phyloP scores from a whole-genome alignment of 2,888 invertebrate species.

The Cynaeus angustus region DNA sequence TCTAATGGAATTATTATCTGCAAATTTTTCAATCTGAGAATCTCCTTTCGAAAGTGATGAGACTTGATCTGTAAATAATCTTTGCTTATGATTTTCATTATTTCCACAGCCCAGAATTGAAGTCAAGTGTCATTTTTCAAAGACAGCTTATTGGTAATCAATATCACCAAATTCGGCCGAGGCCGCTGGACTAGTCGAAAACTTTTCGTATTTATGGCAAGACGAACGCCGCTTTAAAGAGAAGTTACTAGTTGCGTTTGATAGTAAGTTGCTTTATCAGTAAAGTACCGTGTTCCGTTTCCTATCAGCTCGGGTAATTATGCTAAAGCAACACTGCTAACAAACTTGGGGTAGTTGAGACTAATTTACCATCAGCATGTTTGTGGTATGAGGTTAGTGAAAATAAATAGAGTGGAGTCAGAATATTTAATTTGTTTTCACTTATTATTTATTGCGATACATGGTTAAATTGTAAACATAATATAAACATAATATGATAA shows the following conservation, averaged over 20 bases:
- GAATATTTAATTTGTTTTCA: no score
- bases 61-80: no score
- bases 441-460: no score
- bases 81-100: no score
- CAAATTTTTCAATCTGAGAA: no score
- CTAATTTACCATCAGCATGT: not conserved
- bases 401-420: no score
- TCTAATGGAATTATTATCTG: no score
- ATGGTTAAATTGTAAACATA: no score
- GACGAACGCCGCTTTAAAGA: slow-evolving; percentile 28
- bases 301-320: slow-evolving; percentile 36
- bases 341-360: not conserved
- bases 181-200: slow-evolving; percentile 27
- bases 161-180: slow-evolving; percentile 4
- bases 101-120: no score
- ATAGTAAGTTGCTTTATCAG: slow-evolving; percentile 40
- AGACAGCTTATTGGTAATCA: not conserved
- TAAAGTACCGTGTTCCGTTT: slow-evolving; percentile 30
- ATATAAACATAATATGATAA: no score
- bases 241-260: slow-evolving; percentile 37
- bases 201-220: slow-evolving; percentile 16
- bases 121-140: not conserved
- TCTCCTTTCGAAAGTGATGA: no score
- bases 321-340: slow-evolving; percentile 23
- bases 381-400: no score